These are phyloP conservation scores for Champsocephalus gunnari DNA, from an alignment of 2,797 vertebrate species.

Conservation along the genomic window DNA sequence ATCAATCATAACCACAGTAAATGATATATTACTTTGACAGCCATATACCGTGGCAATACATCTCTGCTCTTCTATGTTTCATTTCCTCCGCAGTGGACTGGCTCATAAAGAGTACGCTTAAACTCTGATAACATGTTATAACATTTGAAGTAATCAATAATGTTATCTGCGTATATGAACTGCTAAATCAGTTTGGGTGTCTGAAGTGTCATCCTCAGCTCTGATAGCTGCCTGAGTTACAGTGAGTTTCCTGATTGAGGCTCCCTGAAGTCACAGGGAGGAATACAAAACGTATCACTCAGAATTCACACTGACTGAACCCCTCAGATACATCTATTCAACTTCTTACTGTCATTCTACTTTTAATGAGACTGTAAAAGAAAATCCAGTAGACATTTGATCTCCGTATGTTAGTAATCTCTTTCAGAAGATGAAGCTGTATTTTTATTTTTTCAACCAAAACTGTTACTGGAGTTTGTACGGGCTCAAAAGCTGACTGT, in stretches of 20 bases:
- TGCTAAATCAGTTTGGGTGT: constrained; percentile 42
- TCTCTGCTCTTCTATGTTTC: constrained; percentile 20
- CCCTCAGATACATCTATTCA: background rate
- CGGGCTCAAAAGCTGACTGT: background rate
- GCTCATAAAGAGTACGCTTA: constrained; percentile 43
- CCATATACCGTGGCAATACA: constrained; percentile 4
- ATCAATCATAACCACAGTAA: background rate
- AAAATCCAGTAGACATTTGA: background rate
- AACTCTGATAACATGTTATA: constrained; percentile 50
- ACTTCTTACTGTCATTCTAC: background rate
- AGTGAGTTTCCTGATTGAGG: constrained; percentile 32
- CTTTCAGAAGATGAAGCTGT: background rate
- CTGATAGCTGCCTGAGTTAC: constrained; percentile 38
- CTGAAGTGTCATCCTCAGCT: constrained; percentile 38
- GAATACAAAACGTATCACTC: constrained; percentile 37
- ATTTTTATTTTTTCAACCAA: background rate
- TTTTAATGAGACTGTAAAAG: no score
- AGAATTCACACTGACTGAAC: background rate
- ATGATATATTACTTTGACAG: background rate
- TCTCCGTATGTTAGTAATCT: background rate
- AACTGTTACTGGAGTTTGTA: background rate
- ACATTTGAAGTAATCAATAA: constrained; percentile 66
- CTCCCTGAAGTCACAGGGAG: constrained; percentile 25
- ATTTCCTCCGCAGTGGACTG: constrained; percentile 33
- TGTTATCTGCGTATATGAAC: constrained; percentile 44